Evolutionary conservation across 1,140 invertebrate species (phyloP).

Genomic region (Drosophila pachea): DNA sequence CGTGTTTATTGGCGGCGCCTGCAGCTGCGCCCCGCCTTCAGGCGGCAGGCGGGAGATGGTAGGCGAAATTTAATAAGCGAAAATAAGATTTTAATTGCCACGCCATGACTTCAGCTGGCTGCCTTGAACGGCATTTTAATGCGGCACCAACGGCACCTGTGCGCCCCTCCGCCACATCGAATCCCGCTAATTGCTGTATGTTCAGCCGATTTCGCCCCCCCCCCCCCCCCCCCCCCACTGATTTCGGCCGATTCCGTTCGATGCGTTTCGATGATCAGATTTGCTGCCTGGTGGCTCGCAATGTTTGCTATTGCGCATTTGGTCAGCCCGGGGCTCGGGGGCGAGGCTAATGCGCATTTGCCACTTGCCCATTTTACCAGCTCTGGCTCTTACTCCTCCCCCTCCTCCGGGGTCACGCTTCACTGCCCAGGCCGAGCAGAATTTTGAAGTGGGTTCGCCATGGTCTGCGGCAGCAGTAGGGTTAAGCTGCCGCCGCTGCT

Average conservation of each 20-base stretch:
- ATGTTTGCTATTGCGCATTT: conserved; percentile 53
- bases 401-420: conserved; percentile 33
- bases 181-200: conserved; percentile 45
- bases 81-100: conserved; percentile 76
- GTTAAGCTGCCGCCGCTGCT: conserved; percentile 45
- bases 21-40: conserved; percentile 44
- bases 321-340: conserved; percentile 15
- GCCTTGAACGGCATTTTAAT: conserved; percentile 62
- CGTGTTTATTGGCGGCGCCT: conserved; percentile 63
- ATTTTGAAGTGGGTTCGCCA: conserved; percentile 29
- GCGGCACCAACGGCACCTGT: conserved; percentile 22
- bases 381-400: conserved; percentile 12
- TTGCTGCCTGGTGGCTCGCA: neutral
- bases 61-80: conserved; percentile 67
- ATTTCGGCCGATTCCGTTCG: conserved; percentile 12
- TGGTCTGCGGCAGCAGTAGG: conserved; percentile 30
- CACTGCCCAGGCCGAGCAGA: conserved; percentile 30
- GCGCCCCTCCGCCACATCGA: neutral
- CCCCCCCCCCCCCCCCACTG: conserved; percentile 4
- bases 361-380: conserved; percentile 33
- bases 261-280: conserved; percentile 23
- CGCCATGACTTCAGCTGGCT: conserved; percentile 48
- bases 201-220: conserved; percentile 4
- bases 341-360: conserved; percentile 59
- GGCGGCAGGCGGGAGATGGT: too few species aligned